Evolutionary conservation across 1,140 invertebrate genomes (phyloP).

Genomic region (Anthonomus grandis): DNA sequence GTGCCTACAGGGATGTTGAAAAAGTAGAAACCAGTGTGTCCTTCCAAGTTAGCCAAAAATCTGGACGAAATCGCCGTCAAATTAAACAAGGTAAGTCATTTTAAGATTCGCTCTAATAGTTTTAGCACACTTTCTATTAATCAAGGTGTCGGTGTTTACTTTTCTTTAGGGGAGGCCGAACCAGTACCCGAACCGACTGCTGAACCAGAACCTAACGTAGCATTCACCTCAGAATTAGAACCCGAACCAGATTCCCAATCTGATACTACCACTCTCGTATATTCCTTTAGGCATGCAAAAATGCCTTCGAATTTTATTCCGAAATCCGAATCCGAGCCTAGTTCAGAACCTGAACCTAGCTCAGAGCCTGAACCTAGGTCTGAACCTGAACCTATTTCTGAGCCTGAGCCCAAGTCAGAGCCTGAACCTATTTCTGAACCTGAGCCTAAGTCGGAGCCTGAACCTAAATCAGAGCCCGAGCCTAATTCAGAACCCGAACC

Average conservation of each 20-base stretch:
- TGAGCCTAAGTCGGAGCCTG: constrained; percentile 45
- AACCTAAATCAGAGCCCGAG: constrained; percentile 46
- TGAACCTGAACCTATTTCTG: constrained; percentile 49
- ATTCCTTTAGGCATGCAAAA: not conserved
- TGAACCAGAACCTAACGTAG: constrained; percentile 44
- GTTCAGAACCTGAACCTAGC: constrained; percentile 42
- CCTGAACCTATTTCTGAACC: constrained; percentile 44
- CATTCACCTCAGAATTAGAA: constrained; percentile 45
- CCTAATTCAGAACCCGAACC: constrained; percentile 46
- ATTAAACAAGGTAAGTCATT: too few species aligned
- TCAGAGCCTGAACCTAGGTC: constrained; percentile 46
- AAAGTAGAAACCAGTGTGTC: constrained; percentile 59
- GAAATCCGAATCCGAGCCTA: constrained; percentile 44
- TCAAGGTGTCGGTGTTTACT: constrained; percentile 48
- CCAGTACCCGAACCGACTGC: constrained; percentile 44
- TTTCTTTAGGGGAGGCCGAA: constrained; percentile 47
- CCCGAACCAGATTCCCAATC: constrained; percentile 44
- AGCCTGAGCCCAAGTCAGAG: constrained; percentile 49
- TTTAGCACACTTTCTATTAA: constrained; percentile 20
- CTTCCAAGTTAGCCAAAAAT: constrained; percentile 56
- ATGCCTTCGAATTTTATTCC: constrained; percentile 26
- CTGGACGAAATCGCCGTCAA: too few species aligned
- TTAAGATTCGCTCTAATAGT: too few species aligned
- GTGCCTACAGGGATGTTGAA: constrained; percentile 45
- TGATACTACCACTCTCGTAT: constrained; percentile 38